These are phyloP conservation scores for Epinephelus awoara DNA, from an alignment of 2,797 vertebrate species.

Conservation along the genomic window DNA sequence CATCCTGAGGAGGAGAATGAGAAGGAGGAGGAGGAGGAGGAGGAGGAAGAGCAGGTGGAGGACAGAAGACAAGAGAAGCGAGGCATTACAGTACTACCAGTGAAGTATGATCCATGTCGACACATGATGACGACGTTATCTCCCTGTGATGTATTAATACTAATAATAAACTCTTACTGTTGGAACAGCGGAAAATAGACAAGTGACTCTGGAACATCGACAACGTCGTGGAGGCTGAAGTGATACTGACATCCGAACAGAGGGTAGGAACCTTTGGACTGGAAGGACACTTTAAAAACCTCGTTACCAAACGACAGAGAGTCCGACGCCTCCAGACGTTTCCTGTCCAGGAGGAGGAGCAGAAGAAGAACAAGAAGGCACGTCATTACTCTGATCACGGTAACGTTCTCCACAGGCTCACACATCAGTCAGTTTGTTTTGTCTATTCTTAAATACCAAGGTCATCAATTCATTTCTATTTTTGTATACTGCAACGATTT, in stretches of 20 bases:
- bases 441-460: no score
- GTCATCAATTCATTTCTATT: no score
- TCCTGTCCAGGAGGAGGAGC: constrained; percentile 69
- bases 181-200: constrained; percentile 96
- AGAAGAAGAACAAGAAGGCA: background rate
- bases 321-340: constrained; percentile 90
- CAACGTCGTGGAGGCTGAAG: constrained; percentile 95
- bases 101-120: no score
- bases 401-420: background rate
- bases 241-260: constrained; percentile 98
- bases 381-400: background rate
- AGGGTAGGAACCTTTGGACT: constrained; percentile 92
- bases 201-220: constrained; percentile 96
- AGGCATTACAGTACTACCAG: no score
- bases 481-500: no score
- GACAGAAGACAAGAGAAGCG: no score
- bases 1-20: constrained; percentile 87
- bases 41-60: no score
- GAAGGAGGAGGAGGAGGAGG: no score
- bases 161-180: constrained; percentile 87
- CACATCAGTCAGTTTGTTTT: background rate
- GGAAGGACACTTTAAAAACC: constrained; percentile 93
- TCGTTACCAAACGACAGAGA: constrained; percentile 94
- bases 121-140: no score
- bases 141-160: no score